Evolutionary conservation across 1,140 invertebrate species (phyloP).

Genomic region (Physella acuta): DNA sequence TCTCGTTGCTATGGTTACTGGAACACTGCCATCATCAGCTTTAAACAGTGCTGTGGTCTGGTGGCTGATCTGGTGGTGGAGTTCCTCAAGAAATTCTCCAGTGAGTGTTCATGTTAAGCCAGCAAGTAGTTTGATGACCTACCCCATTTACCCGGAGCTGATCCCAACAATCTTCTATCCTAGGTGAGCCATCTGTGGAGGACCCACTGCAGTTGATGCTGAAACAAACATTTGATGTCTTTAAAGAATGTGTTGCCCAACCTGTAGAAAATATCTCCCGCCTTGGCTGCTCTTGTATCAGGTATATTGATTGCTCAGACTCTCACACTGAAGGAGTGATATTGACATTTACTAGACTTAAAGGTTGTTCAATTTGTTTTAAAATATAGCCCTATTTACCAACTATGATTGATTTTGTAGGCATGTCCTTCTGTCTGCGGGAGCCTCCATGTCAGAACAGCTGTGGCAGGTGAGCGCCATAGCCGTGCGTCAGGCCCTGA

Average conservation of each 20-base stretch:
- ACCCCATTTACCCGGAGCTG: too few species aligned
- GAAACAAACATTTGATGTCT: constrained; percentile 81
- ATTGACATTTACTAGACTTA: background rate
- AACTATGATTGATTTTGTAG: too few species aligned
- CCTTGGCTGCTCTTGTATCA: constrained; percentile 88
- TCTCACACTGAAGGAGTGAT: background rate
- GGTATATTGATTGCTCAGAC: constrained; percentile 54
- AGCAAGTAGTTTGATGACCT: too few species aligned
- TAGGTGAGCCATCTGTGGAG: background rate
- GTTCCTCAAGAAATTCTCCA: constrained; percentile 69
- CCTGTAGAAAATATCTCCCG: constrained; percentile 83
- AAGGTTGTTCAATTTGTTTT: background rate
- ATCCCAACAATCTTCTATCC: too few species aligned
- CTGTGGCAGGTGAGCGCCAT: constrained; percentile 84
- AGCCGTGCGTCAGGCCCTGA: constrained; percentile 77
- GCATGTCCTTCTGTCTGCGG: constrained; percentile 80
- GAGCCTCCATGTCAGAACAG: constrained; percentile 74
- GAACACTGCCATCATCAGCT: constrained; percentile 76
- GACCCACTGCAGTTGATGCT: constrained; percentile 75
- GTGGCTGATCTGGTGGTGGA: constrained; percentile 88
- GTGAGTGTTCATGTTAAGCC: too few species aligned
- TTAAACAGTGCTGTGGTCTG: constrained; percentile 89
- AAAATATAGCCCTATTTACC: background rate
- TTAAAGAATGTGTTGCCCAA: constrained; percentile 87
- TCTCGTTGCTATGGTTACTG: constrained; percentile 68